Evolutionary conservation across 2,888 invertebrate genomes (phyloP).

Genomic region (Protonemura montana): DNA sequence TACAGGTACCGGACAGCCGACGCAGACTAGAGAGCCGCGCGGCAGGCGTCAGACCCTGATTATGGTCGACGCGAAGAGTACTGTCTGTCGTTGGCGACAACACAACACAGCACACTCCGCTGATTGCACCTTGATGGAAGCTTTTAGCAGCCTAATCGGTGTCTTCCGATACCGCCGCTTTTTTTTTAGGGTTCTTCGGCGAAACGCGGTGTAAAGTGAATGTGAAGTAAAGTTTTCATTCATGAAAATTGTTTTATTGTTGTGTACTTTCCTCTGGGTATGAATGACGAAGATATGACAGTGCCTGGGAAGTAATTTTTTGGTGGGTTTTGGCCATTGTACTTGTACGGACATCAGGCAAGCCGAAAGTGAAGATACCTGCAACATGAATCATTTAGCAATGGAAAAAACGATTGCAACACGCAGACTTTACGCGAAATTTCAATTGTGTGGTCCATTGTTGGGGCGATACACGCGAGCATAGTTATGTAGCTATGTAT

Average conservation of each 20-base stretch:
- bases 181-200: not conserved
- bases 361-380: too few relatives aligned
- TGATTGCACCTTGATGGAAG: not conserved
- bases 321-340: too few relatives aligned
- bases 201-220: not conserved
- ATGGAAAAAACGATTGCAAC: too few relatives aligned
- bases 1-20: not conserved
- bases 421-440: too few relatives aligned
- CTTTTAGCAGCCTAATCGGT: conserved; percentile 3
- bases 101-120: not conserved
- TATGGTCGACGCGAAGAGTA: not conserved
- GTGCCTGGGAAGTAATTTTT: not conserved
- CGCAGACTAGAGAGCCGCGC: not conserved
- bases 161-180: not conserved
- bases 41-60: not conserved
- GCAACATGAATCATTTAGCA: too few relatives aligned
- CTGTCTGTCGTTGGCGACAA: not conserved
- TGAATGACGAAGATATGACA: not conserved
- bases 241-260: conserved; percentile 9
- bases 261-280: not conserved
- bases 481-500: too few relatives aligned
- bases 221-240: conserved; percentile 1
- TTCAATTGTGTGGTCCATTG: too few relatives aligned
- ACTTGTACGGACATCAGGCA: too few relatives aligned
- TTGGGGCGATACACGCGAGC: too few relatives aligned